Percentiles rank a stretch among this genome's conserved stretches.
These are phyloP conservation scores for Metaphire vulgaris DNA, from an alignment of 1,140 invertebrate species.

Conservation along the genomic window DNA sequence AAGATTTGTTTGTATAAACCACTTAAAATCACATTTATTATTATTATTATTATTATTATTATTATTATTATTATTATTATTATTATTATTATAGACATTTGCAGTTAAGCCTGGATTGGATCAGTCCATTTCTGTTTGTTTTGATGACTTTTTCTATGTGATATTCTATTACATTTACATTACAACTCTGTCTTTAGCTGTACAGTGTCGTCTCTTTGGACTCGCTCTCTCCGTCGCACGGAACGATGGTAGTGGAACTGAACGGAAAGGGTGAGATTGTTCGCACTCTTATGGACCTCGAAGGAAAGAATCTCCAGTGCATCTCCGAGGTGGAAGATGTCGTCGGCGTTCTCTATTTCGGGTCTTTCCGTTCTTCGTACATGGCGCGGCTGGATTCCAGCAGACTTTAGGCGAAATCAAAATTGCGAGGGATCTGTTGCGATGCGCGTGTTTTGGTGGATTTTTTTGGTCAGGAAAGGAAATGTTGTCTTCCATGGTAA, in stretches of 20 bases:
- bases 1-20: no score
- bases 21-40: neutral
- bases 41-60: neutral
- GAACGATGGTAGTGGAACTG: slow-evolving; percentile 4
- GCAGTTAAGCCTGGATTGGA: neutral
- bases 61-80: neutral
- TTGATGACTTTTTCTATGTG: no score
- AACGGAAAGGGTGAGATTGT: slow-evolving; percentile 8
- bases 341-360: neutral
- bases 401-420: no score
- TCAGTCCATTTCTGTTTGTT: neutral
- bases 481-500: no score
- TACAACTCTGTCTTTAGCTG: no score
- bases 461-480: no score
- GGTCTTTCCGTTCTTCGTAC: neutral
- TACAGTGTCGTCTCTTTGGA: no score
- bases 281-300: slow-evolving; percentile 5
- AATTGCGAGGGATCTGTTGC: no score
- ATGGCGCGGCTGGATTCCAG: slow-evolving; percentile 7
- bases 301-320: neutral
- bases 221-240: no score
- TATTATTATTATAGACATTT: neutral
- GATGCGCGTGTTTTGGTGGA: no score
- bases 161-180: no score
- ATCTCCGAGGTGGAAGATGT: slow-evolving; percentile 4